A percentile compares a stretch with the other conserved stretches of the same genome.
Evolutionary conservation across 2,113 vertebrate species (phyloP).

Genomic region (Ranitomeya imitator): DNA sequence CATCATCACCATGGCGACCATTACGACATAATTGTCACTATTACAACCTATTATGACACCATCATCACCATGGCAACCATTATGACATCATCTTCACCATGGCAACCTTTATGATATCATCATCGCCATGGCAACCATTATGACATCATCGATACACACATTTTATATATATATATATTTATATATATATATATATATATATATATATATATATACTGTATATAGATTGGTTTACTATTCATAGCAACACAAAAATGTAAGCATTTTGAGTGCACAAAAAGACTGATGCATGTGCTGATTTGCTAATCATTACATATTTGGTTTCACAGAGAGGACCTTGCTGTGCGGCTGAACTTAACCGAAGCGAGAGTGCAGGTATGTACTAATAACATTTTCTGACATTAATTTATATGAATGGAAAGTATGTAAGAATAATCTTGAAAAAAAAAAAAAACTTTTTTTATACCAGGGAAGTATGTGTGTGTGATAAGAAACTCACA

Average conservation of each 20-base stretch:
- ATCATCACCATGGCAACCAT: too few species aligned
- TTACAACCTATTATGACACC: too few species aligned
- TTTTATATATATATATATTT: too few species aligned
- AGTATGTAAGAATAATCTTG: neutral
- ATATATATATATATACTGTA: too few species aligned
- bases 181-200: too few species aligned
- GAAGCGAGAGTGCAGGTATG: conserved; percentile 75
- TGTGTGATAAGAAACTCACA: neutral
- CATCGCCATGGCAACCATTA: too few species aligned
- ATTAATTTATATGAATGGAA: neutral
- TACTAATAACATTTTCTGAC: neutral
- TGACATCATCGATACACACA: too few species aligned
- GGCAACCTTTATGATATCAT: too few species aligned
- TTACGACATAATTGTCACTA: too few species aligned
- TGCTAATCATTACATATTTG: conserved; percentile 6
- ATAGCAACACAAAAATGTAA: neutral
- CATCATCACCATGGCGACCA: too few species aligned
- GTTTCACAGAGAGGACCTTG: conserved; percentile 71
- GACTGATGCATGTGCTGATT: neutral
- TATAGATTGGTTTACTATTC: neutral
- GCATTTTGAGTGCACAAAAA: neutral
- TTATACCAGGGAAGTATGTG: neutral
- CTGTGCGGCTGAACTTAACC: conserved; percentile 69
- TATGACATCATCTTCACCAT: too few species aligned
- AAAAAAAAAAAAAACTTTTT: neutral